phyloP scores from a whole-genome alignment of 2,113 vertebrate species.

The Lota lota region DNA sequence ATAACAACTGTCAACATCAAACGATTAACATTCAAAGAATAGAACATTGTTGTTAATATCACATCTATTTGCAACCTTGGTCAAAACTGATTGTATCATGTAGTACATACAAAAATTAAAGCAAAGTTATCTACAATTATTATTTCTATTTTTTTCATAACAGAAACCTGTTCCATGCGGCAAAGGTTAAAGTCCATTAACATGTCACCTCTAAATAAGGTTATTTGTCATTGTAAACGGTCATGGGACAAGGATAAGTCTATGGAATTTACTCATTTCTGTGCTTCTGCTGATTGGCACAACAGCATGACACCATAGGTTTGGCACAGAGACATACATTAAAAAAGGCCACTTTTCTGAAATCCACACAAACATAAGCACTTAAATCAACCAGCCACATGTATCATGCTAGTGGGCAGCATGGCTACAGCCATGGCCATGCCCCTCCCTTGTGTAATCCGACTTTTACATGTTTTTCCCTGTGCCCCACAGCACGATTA shows the following conservation, averaged over 20 bases:
- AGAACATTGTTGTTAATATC: no score
- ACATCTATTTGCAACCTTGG: no score
- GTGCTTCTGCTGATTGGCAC: constrained; percentile 39
- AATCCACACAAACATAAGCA: constrained; percentile 53
- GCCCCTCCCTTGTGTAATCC: background rate
- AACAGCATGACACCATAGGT: constrained; percentile 28
- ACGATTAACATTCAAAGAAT: no score
- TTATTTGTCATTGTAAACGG: constrained; percentile 5
- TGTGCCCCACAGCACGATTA: constrained; percentile 37
- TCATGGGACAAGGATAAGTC: constrained; percentile 11
- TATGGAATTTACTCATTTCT: constrained; percentile 51
- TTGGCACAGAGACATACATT: constrained; percentile 37
- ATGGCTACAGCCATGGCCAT: constrained; percentile 4
- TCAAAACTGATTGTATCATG: no score
- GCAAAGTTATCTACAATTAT: no score
- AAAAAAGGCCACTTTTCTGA: constrained; percentile 27
- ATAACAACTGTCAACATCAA: no score
- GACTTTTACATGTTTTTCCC: background rate
- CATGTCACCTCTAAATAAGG: constrained; percentile 6
- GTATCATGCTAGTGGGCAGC: constrained; percentile 31
- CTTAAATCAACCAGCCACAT: constrained; percentile 43
- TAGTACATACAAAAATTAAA: no score
- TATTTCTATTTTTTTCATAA: no score
- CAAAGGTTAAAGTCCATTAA: background rate
- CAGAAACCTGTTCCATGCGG: background rate